A percentile compares a stretch with the other conserved stretches of the same genome.
Evolutionary conservation across 1,140 invertebrate species (phyloP).

Genomic region (Apis dorsata): DNA sequence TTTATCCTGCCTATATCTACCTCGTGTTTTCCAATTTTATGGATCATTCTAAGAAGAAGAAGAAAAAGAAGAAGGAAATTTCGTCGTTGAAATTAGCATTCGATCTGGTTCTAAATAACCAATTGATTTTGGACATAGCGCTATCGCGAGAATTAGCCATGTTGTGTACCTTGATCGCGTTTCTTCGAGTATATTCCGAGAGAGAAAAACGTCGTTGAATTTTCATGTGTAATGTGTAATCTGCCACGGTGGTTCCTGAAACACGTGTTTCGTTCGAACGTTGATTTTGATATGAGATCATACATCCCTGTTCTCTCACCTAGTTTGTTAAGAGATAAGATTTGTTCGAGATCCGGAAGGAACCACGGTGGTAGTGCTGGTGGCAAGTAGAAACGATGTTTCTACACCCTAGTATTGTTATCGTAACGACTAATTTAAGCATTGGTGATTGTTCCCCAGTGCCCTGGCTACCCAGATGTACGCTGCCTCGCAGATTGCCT

Average conservation of each 20-base stretch:
- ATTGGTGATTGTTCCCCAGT: slow-evolving; percentile 87
- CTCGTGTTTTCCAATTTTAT: background rate
- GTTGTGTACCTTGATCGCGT: slow-evolving; percentile 2
- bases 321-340: background rate
- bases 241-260: slow-evolving; percentile 58
- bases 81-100: background rate
- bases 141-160: background rate
- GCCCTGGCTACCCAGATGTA: slow-evolving; percentile 97
- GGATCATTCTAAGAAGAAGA: too few relatives aligned
- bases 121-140: slow-evolving; percentile 5
- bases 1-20: too few relatives aligned
- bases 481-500: slow-evolving; percentile 92
- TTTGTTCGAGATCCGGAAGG: slow-evolving; percentile 15
- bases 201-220: slow-evolving; percentile 24
- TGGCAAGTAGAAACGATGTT: slow-evolving; percentile 52
- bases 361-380: slow-evolving; percentile 58
- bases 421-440: slow-evolving; percentile 79
- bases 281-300: background rate
- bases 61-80: too few relatives aligned
- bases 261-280: background rate
- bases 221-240: slow-evolving; percentile 36
- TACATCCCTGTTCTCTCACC: background rate
- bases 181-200: slow-evolving; percentile 12
- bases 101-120: too few relatives aligned
- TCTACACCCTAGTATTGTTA: slow-evolving; percentile 64